phyloP scores from a whole-genome alignment of 2,113 vertebrate genomes.

The Speoplatyrhinus poulsoni region DNA sequence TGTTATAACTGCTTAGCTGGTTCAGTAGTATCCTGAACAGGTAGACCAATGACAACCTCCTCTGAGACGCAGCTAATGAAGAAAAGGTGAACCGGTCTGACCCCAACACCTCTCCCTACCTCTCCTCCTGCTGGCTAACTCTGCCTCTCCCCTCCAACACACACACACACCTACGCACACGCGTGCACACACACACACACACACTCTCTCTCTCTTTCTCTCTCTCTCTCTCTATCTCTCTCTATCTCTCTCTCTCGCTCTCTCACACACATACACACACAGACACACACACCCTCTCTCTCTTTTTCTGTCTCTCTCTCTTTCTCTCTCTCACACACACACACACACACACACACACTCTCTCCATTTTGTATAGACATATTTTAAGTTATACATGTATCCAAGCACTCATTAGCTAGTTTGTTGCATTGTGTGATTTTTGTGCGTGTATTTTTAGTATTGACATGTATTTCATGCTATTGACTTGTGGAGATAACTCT shows the following conservation, averaged over 20 bases:
- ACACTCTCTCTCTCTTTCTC: too few relatives aligned
- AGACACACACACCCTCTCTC: too few relatives aligned
- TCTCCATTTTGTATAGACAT: conserved; percentile 32
- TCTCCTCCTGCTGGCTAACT: conserved; percentile 65
- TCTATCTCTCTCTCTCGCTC: too few relatives aligned
- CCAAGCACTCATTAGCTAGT: conserved; percentile 8
- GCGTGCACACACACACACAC: too few relatives aligned
- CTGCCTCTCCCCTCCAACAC: too few relatives aligned
- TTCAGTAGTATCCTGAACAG: conserved; percentile 95
- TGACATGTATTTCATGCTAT: conserved; percentile 68
- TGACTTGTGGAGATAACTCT: conserved; percentile 30
- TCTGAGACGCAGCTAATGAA: conserved; percentile 91
- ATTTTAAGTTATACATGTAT: conserved; percentile 18
- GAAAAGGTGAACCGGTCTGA: conserved; percentile 89
- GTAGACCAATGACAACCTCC: conserved; percentile 88
- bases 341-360: conserved; percentile 46
- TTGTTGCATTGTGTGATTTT: conserved; percentile 1
- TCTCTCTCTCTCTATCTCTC: too few relatives aligned
- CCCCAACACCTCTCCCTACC: conserved; percentile 86
- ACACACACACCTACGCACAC: too few relatives aligned
- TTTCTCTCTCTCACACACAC: too few relatives aligned
- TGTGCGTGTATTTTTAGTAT: background rate
- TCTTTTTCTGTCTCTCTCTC: too few relatives aligned
- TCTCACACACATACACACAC: too few relatives aligned
- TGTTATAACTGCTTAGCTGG: conserved; percentile 84